phyloP scores from a whole-genome alignment of 2,888 invertebrate species.

The Eumerus sabulonum region DNA sequence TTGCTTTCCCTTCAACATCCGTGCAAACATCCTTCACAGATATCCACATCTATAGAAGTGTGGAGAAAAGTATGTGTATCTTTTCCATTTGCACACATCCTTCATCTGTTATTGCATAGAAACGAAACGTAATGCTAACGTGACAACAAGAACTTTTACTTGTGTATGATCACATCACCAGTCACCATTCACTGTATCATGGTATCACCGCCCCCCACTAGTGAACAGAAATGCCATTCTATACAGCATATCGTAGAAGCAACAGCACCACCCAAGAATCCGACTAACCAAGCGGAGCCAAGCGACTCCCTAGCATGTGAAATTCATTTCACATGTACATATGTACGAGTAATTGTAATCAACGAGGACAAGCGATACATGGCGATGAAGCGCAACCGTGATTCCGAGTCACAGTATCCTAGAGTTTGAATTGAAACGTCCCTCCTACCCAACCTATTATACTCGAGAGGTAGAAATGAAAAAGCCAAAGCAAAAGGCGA shows the following conservation, averaged over 20 bases:
- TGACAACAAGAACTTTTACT: constrained; percentile 56
- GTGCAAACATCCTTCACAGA: constrained; percentile 23
- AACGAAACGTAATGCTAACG: constrained; percentile 58
- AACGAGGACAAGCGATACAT: constrained; percentile 37
- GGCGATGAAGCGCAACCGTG: constrained; percentile 30
- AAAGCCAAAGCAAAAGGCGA: too few species aligned
- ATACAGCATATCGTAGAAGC: constrained; percentile 38
- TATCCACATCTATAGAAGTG: too few species aligned
- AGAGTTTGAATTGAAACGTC: constrained; percentile 14
- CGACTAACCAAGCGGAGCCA: constrained; percentile 36
- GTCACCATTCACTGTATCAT: too few species aligned
- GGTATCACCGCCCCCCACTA: background rate
- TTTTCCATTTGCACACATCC: constrained; percentile 42
- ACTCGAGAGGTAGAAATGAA: background rate
- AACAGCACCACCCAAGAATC: constrained; percentile 21
- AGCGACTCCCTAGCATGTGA: constrained; percentile 25
- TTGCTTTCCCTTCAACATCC: constrained; percentile 26
- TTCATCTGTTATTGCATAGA: too few species aligned
- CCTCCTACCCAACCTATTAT: background rate
- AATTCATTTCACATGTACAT: constrained; percentile 60
- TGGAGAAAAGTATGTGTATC: constrained; percentile 1
- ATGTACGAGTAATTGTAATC: constrained; percentile 56
- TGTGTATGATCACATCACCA: constrained; percentile 59
- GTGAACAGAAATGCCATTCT: constrained; percentile 45
- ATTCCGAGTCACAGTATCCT: constrained; percentile 41